A percentile compares a stretch with the other conserved stretches of the same genome.
These are phyloP conservation scores for Phortica magna DNA, from an alignment of 2,888 invertebrate genomes.

Conservation along the genomic window DNA sequence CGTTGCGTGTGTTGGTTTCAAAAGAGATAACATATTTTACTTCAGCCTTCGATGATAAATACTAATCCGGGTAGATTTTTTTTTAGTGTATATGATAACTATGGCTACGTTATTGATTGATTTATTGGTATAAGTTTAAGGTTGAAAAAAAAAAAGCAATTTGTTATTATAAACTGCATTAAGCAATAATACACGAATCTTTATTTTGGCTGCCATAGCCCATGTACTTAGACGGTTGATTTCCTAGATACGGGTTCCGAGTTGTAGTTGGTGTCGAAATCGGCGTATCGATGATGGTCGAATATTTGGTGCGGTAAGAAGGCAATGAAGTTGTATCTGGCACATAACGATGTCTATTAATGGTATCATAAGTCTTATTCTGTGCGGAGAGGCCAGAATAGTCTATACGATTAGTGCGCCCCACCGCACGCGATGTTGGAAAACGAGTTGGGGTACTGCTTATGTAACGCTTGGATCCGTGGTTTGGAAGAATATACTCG, in stretches of 20 bases:
- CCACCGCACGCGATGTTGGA: slow-evolving; percentile 66
- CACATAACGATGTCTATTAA: slow-evolving; percentile 30
- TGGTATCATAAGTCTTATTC: slow-evolving; percentile 21
- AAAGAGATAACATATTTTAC: background rate
- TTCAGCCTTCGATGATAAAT: too few relatives aligned
- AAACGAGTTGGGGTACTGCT: slow-evolving; percentile 59
- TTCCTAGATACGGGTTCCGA: slow-evolving; percentile 23
- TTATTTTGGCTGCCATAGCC: slow-evolving; percentile 66
- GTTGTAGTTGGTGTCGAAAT: slow-evolving; percentile 34
- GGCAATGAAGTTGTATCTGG: background rate
- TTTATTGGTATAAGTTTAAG: slow-evolving; percentile 1
- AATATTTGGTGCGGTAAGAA: background rate
- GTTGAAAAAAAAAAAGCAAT: slow-evolving; percentile 12
- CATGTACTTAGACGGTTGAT: slow-evolving; percentile 49
- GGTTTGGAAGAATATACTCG: slow-evolving; percentile 57
- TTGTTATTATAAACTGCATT: slow-evolving; percentile 45
- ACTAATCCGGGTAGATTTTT: too few relatives aligned
- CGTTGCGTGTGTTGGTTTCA: slow-evolving; percentile 54
- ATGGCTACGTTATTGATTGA: slow-evolving; percentile 31
- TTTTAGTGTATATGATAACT: background rate
- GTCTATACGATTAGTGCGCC: slow-evolving; percentile 52
- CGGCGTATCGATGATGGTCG: slow-evolving; percentile 24
- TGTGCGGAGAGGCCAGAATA: slow-evolving; percentile 17
- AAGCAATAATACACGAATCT: slow-evolving; percentile 76
- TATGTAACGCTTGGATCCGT: slow-evolving; percentile 66